Percentiles rank a stretch among this genome's conserved stretches.
Evolutionary conservation across 2,888 invertebrate genomes (phyloP).

Genomic region (Cantharis lateralis): DNA sequence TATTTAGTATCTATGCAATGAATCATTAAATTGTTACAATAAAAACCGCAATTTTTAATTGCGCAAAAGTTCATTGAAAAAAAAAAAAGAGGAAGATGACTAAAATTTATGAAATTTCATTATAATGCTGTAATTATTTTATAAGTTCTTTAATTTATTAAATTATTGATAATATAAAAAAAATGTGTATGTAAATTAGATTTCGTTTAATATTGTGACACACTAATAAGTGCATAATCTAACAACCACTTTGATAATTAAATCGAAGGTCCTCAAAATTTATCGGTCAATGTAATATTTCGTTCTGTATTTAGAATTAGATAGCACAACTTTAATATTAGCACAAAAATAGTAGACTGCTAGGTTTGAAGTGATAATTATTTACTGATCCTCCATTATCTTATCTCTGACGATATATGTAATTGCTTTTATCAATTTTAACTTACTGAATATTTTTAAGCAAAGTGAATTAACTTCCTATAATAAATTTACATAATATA

Average conservation of each 20-base stretch:
- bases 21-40: not conserved
- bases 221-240: constrained; percentile 9
- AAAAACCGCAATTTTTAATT: not conserved
- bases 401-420: constrained; percentile 12
- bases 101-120: not conserved
- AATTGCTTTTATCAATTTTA: constrained; percentile 11
- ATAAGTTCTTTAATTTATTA: not conserved
- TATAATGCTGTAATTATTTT: not conserved
- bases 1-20: not conserved
- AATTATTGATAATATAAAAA: not conserved
- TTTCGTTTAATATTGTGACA: not conserved
- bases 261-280: constrained; percentile 16
- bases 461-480: constrained; percentile 5
- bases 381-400: constrained; percentile 17
- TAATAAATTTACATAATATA: not conserved
- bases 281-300: constrained; percentile 27
- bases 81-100: not conserved
- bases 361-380: constrained; percentile 14
- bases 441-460: constrained; percentile 5
- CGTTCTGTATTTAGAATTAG: constrained; percentile 22
- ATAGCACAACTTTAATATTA: constrained; percentile 10
- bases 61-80: not conserved
- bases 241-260: not conserved
- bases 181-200: not conserved
- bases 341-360: constrained; percentile 6